phyloP scores from a whole-genome alignment of 2,113 vertebrate genomes.

The Geococcyx californianus region DNA sequence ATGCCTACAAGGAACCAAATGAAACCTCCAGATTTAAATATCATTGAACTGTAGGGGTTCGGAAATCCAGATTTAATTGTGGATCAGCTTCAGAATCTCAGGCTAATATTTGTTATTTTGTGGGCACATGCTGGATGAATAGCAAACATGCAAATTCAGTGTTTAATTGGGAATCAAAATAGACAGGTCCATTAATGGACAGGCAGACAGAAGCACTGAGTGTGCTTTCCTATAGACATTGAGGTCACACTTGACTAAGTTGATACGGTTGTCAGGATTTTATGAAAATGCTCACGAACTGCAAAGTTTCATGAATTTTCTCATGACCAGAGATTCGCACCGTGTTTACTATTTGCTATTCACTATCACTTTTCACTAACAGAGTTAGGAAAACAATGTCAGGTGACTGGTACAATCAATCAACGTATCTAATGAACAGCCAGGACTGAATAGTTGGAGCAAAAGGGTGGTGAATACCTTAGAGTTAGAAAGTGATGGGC shows the following conservation, averaged over 20 bases:
- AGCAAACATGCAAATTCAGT: conserved; percentile 11
- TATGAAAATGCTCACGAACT: background rate
- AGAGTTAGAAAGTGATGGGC: background rate
- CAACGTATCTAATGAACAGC: conserved; percentile 17
- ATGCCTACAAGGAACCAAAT: background rate
- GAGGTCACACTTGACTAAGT: background rate
- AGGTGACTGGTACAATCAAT: background rate
- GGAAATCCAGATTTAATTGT: background rate
- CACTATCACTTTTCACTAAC: background rate
- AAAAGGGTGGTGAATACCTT: background rate
- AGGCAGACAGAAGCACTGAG: background rate
- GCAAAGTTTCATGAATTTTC: conserved; percentile 10
- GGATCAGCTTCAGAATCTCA: background rate
- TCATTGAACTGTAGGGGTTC: background rate
- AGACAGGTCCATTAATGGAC: background rate
- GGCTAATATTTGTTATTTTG: background rate
- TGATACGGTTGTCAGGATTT: background rate
- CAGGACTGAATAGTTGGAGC: background rate
- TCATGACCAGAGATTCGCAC: background rate
- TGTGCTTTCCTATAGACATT: background rate
- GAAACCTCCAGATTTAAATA: background rate
- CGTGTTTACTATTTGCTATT: background rate
- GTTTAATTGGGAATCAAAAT: background rate
- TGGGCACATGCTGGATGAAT: background rate
- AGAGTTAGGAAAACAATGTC: conserved; percentile 32